Conservation (phyloP, 1,140 invertebrate genomes). For the Onthophagus taurus region DNA sequence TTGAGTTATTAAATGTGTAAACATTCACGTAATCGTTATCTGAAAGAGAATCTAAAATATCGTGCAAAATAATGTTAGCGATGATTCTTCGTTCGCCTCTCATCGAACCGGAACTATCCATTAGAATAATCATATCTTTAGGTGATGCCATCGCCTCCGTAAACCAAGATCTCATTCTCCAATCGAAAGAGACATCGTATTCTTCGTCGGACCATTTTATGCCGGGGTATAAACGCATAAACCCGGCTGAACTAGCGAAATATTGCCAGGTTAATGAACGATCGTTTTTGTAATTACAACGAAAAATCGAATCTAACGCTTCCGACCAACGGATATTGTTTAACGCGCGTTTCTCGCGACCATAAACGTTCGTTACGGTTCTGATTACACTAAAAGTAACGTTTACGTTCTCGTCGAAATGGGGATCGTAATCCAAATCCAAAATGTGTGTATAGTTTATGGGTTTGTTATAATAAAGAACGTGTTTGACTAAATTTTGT, state of each 20-base stretch:
- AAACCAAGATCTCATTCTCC: slow-evolving; percentile 84
- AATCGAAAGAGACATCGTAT: slow-evolving; percentile 79
- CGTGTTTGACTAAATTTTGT: no score
- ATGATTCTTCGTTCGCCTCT: slow-evolving; percentile 87
- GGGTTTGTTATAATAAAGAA: no score
- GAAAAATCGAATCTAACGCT: slow-evolving; percentile 72
- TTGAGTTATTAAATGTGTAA: slow-evolving; percentile 71
- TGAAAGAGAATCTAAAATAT: slow-evolving; percentile 92
- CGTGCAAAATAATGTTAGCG: slow-evolving; percentile 86
- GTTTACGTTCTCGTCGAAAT: slow-evolving; percentile 30
- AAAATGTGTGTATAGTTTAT: no score
- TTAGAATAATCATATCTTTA: slow-evolving; percentile 91
- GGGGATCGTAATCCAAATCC: slow-evolving; percentile 24
- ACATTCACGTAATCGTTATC: slow-evolving; percentile 99
- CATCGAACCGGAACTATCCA: slow-evolving; percentile 96
- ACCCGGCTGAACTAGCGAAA: slow-evolving; percentile 87
- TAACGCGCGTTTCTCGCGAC: slow-evolving; percentile 24
- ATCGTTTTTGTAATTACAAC: slow-evolving; percentile 76
- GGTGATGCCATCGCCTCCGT: slow-evolving; percentile 94
- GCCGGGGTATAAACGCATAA: slow-evolving; percentile 81
- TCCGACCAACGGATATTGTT: slow-evolving; percentile 62
- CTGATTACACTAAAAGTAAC: slow-evolving; percentile 30
- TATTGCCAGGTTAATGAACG: slow-evolving; percentile 91
- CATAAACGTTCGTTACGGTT: slow-evolving; percentile 28
- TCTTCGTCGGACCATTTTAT: slow-evolving; percentile 59